Conservation (phyloP, 53 echinoderm and acorn worm species). For the Hippasteria phrygiana region DNA sequence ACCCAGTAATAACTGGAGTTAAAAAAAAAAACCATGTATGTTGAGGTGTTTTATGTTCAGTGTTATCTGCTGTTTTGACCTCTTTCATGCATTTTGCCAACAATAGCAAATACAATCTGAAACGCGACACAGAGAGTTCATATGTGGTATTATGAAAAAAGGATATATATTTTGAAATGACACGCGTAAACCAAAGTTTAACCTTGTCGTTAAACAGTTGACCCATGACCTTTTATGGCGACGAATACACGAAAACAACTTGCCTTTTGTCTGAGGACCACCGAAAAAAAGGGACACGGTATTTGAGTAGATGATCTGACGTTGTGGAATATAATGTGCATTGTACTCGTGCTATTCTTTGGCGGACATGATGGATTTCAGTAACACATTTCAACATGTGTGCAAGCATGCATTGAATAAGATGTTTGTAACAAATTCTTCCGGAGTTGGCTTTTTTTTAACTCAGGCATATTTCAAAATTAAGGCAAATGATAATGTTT, state of each 20-base stretch:
- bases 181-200: neutral
- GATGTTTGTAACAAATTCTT: neutral
- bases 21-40: neutral
- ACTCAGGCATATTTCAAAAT: neutral
- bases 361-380: neutral
- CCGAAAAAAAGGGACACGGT: neutral
- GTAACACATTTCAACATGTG: neutral
- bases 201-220: neutral
- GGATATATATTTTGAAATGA: conserved; percentile 5
- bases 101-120: conserved; percentile 45
- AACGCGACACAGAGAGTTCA: neutral
- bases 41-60: neutral
- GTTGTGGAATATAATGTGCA: neutral
- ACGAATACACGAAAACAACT: neutral
- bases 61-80: neutral
- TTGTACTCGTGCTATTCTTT: neutral
- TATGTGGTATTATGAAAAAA: neutral
- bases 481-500: too few species aligned
- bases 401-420: neutral
- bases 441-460: neutral
- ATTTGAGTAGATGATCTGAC: neutral
- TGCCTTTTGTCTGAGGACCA: conserved; percentile 19
- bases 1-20: neutral
- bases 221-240: neutral
- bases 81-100: conserved; percentile 59